Evolutionary conservation across 1,140 invertebrate genomes (phyloP).

Genomic region (Thrips palmi): DNA sequence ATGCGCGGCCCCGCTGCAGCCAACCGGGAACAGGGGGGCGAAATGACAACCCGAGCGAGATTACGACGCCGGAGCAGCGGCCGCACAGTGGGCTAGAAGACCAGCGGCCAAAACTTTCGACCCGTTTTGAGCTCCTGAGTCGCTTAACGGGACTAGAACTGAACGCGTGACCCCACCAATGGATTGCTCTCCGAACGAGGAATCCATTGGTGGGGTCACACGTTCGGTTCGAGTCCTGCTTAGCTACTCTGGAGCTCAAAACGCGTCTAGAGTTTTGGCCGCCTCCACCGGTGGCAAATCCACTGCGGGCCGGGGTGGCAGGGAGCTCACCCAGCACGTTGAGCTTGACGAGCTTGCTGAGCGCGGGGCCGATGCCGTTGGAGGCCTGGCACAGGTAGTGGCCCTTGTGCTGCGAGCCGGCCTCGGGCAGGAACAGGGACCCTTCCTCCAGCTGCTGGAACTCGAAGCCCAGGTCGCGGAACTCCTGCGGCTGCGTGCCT

Average conservation of each 20-base stretch:
- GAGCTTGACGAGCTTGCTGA: constrained; percentile 42
- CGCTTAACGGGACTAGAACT: too few relatives aligned
- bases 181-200: too few relatives aligned
- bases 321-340: constrained; percentile 46
- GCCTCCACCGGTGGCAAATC: too few relatives aligned
- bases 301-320: too few relatives aligned
- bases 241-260: too few relatives aligned
- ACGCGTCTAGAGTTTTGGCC: too few relatives aligned
- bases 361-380: constrained; percentile 40
- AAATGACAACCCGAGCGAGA: not conserved
- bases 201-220: too few relatives aligned
- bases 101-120: not conserved
- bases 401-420: constrained; percentile 33
- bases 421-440: constrained; percentile 32
- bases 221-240: too few relatives aligned
- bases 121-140: not conserved
- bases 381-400: constrained; percentile 38
- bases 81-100: not conserved
- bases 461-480: constrained; percentile 28
- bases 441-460: constrained; percentile 25
- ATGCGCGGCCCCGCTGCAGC: constrained; percentile 25
- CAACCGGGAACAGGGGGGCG: constrained; percentile 20
- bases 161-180: too few relatives aligned
- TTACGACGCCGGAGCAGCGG: not conserved
- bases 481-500: constrained; percentile 7